Evolutionary conservation across 2,113 vertebrate species (phyloP).

Genomic region (Hyaena hyaena): DNA sequence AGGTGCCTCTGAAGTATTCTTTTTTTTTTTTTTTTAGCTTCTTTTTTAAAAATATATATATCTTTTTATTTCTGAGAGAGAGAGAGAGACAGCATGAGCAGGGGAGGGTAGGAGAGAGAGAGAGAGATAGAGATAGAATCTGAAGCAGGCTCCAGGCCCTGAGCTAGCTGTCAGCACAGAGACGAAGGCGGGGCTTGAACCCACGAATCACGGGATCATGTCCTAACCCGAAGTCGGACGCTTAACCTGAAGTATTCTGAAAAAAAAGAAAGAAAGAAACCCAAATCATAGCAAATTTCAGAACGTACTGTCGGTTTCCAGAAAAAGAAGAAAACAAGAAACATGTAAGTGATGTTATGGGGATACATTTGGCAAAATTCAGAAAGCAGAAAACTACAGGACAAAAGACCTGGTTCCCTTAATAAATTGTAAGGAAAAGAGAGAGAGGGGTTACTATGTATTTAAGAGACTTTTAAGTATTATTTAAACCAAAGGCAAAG

Average conservation of each 20-base stretch:
- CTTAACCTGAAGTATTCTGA: not conserved
- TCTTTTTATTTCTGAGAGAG: too few species aligned
- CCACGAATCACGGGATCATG: too few species aligned
- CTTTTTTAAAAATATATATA: too few species aligned
- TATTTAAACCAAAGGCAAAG: not conserved
- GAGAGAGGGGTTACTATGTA: not conserved
- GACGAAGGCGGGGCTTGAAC: too few species aligned
- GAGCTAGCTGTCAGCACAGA: too few species aligned
- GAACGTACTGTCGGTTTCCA: not conserved
- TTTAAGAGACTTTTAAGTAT: not conserved
- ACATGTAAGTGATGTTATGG: not conserved
- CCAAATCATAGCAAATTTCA: not conserved
- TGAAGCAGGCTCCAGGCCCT: too few species aligned
- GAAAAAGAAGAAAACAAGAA: not conserved
- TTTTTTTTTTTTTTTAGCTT: too few species aligned
- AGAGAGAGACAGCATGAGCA: too few species aligned
- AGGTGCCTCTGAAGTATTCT: too few species aligned
- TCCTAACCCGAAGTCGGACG: too few species aligned
- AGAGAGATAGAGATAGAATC: too few species aligned
- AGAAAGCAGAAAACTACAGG: not conserved
- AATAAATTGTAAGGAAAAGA: not conserved
- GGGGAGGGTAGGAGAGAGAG: too few species aligned
- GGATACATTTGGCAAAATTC: not conserved
- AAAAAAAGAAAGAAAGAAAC: not conserved
- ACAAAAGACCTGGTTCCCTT: not conserved